Base-by-base conservation (phyloP, 2,797 vertebrate species). In the Manis javanica region DNA sequence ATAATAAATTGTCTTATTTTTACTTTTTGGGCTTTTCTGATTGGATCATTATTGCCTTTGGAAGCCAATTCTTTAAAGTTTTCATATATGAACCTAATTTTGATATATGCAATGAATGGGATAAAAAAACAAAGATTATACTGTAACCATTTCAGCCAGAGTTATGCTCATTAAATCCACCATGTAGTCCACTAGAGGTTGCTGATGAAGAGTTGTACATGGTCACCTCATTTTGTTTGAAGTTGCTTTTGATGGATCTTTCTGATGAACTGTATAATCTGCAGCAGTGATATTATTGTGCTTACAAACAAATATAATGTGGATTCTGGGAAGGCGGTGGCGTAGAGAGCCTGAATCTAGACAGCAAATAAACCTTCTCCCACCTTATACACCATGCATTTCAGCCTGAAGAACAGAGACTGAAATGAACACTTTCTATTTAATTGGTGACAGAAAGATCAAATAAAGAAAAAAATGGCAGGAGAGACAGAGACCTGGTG, bases 241-340 rank as follows among this genome's bases (percentile, higher is more conserved):
- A 74, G 39, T 57, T 91, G 15, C 18, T 78, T 91, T 83, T 75
- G 7, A 86, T 39, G 15, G n/a, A 42, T 74, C 29, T 81, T 84
- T 66, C n/a, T 66, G 4, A 88, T 71, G 69, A 94, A 90, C 19
- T 83, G 0, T 66, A 63, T 69, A 74, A 90, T 63, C 26, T 79
- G 1, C 12, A 90, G 24, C 61, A 55, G 39, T 93, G 19, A 92
- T 24, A 95, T 88, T 88, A 77, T 49, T 83, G 42, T 61, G 51
- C 29, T 93, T 90, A 87, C 95, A 96, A 92, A 96, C 90, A 85
- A 96, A 92, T 74, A 86, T 37, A 55, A 74, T 46, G 46, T 46
- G 10, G 46, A 46, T 46, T 46, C 46, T 46, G 46, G 46, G 46
- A 46, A 46, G 46, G 46, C 46, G 7, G 46, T 46, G 46, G 10